Evolutionary conservation across 2,888 invertebrate species (phyloP).

Genomic region (Phyllotreta striolata): DNA sequence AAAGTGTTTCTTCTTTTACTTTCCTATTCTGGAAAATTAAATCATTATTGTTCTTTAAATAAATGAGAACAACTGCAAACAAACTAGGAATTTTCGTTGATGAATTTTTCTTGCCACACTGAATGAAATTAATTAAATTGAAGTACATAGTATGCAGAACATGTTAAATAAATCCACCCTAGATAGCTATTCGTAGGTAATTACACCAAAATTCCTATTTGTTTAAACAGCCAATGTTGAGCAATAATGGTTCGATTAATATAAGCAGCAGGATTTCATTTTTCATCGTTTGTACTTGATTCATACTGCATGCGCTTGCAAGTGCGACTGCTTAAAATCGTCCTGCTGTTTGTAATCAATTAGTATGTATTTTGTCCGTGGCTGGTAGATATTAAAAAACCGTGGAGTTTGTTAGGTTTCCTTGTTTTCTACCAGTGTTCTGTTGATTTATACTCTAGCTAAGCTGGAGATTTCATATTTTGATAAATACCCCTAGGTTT

Average conservation of each 20-base stretch:
- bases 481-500: constrained; percentile 32
- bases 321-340: constrained; percentile 4
- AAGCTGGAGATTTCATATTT: constrained; percentile 26
- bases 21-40: constrained; percentile 29
- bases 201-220: constrained; percentile 20
- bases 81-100: constrained; percentile 18
- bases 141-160: constrained; percentile 1
- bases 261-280: constrained; percentile 3
- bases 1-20: constrained; percentile 16
- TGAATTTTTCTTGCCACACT: constrained; percentile 2
- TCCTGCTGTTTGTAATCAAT: constrained; percentile 16
- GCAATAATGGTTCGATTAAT: constrained; percentile 36
- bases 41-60: constrained; percentile 39
- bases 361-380: constrained; percentile 15
- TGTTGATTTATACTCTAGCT: constrained; percentile 29
- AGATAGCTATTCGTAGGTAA: constrained; percentile 5
- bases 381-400: constrained; percentile 19
- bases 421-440: constrained; percentile 31
- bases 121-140: neutral
- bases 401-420: constrained; percentile 9
- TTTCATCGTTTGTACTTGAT: neutral
- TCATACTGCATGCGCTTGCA: neutral
- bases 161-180: constrained; percentile 17
- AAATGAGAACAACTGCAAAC: constrained; percentile 17
- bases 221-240: constrained; percentile 21